Evolutionary conservation across 2,113 vertebrate species (phyloP), one percentile per base, ranked within the genome.

Genomic region (Pitta sordida): DNA sequence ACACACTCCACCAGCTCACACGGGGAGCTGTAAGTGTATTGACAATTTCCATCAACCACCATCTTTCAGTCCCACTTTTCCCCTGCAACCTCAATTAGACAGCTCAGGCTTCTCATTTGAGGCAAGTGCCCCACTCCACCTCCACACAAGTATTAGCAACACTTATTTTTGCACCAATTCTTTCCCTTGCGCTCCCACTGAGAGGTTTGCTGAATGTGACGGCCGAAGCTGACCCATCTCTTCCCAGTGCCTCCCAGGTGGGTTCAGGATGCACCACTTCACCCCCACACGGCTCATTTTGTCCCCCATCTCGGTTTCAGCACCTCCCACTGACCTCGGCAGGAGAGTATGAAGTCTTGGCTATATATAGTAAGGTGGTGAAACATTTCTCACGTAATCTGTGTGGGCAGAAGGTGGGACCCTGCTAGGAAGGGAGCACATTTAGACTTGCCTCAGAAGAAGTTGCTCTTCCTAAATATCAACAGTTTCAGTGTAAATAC

Each of bases 231-330:
- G 76, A 91, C 82, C 95, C 56, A 78, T 73, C 43, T 81, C 68
- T 94, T 94, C 79, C 91, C 63, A 59, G 71, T 63, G 63, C 56
- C 63, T 91, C 52, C 78, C 75, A 83, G 91, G n/a, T n/a, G n/a
- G n/a, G 36, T 81, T 89, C 82, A 75, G 82, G 91, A 94, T 30
- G 46, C 34, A 75, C 34, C 43, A 30, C 15, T 23, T 94, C 36
- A 21, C 78, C 77, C 75, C 90, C 30, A 65, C 76, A 16, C 0
- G 0, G 76, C 68, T 83, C 43, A n/a, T 88, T 96, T 93, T 80
- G 39, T 82, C 88, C 83, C 87, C 62, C 56, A 34, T 34, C 22
- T 91, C 0, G 1, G 91, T 93, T 94, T 96, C 71, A 86, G 59
- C 90, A 86, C 89, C 95, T 96, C 90, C 91, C 91, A 93, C 87